A percentile compares a stretch with the other conserved stretches of the same genome.
Conservation (phyloP, 35 echinoderm and acorn worm genomes). For the Patiria miniata region DNA sequence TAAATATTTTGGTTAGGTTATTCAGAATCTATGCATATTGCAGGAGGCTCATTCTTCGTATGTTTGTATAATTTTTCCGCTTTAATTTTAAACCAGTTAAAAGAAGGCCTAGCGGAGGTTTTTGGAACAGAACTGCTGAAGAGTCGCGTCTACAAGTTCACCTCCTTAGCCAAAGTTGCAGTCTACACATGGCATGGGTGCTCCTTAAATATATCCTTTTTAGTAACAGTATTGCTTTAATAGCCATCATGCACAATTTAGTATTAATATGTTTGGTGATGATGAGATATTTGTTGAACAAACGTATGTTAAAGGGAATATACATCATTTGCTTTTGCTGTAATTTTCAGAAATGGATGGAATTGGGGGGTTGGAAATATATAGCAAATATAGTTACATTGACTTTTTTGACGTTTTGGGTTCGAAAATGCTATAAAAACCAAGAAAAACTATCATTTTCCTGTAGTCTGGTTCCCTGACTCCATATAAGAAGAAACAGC, state of each 20-base stretch:
- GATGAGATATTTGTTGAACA: not conserved
- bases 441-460: too few species aligned
- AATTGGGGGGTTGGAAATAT: too few species aligned
- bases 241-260: not conserved
- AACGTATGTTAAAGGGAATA: too few species aligned
- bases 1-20: too few species aligned
- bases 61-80: not conserved
- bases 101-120: constrained; percentile 92
- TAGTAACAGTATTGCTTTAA: not conserved
- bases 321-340: too few species aligned
- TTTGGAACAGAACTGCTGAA: constrained; percentile 93
- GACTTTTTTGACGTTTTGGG: too few species aligned
- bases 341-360: too few species aligned
- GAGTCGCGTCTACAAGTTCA: constrained; percentile 77
- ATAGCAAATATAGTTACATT: too few species aligned
- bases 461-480: too few species aligned
- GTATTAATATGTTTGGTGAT: not conserved
- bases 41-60: not conserved
- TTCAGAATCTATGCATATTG: not conserved
- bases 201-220: constrained; percentile 87
- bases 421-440: too few species aligned
- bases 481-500: too few species aligned
- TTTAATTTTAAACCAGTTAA: constrained; percentile 60
- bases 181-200: constrained; percentile 99
- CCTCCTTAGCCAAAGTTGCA: constrained; percentile 69